Conservation (phyloP, 1,140 invertebrate genomes). For the Ctenoplectra terminalis region DNA sequence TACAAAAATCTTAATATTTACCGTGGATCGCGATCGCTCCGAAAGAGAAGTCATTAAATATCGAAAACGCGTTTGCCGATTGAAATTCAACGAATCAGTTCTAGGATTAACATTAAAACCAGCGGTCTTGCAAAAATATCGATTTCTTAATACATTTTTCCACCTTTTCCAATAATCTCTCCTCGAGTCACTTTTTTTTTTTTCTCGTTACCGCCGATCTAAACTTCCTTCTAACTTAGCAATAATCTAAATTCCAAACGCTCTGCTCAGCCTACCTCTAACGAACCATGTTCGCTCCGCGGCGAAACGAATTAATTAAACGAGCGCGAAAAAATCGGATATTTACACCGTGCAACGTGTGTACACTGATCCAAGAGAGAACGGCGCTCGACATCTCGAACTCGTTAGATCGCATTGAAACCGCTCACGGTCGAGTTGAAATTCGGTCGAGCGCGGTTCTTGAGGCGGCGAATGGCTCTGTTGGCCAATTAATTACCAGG, state of each 20-base stretch:
- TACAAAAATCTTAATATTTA: conserved; percentile 13
- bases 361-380: background rate
- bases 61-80: background rate
- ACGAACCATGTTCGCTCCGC: conserved; percentile 2
- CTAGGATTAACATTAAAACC: no score
- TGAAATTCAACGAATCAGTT: conserved; percentile 1
- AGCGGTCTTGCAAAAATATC: no score
- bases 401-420: conserved; percentile 33
- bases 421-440: conserved; percentile 50
- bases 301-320: conserved; percentile 20
- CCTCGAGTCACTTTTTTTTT: background rate
- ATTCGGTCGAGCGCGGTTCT: conserved; percentile 56
- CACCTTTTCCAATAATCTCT: background rate
- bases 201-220: background rate
- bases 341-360: background rate
- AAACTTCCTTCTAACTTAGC: background rate
- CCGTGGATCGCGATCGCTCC: background rate
- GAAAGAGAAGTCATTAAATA: background rate
- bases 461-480: background rate
- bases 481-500: conserved; percentile 64
- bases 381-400: background rate
- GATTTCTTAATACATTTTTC: background rate
- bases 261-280: background rate
- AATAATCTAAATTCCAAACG: conserved; percentile 9
- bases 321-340: conserved; percentile 1